phyloP scores from a whole-genome alignment of 2,113 vertebrate genomes.

The Chionomys nivalis region DNA sequence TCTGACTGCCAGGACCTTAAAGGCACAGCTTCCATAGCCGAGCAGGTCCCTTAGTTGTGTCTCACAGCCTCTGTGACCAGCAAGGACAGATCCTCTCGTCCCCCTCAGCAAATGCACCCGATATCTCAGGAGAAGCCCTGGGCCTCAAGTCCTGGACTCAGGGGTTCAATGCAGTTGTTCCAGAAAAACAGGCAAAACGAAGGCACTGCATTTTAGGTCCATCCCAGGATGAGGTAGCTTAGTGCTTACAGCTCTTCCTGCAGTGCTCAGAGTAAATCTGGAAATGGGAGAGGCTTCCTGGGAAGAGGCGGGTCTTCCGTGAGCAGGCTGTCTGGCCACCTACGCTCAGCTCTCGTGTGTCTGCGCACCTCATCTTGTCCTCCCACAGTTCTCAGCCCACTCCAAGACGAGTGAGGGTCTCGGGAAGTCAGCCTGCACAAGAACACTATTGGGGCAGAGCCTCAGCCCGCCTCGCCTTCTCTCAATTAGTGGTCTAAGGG shows the following conservation, averaged over 20 bases:
- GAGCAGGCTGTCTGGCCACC: neutral
- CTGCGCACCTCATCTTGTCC: neutral
- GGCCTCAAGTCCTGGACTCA: neutral
- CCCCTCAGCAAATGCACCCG: neutral
- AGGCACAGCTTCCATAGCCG: no score
- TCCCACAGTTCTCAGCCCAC: neutral
- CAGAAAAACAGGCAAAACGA: neutral
- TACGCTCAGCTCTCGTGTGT: accelerated
- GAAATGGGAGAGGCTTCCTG: neutral
- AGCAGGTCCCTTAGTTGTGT: accelerated
- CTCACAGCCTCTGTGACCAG: neutral
- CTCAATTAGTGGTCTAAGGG: accelerated
- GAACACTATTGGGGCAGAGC: neutral
- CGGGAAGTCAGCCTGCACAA: neutral
- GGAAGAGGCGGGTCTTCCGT: accelerated
- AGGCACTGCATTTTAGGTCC: no score
- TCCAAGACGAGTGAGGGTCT: neutral
- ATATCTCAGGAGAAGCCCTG: neutral
- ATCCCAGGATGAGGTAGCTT: neutral
- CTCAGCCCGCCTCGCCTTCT: accelerated
- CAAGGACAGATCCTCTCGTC: neutral
- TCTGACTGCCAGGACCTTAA: neutral
- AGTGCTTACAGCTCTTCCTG: neutral
- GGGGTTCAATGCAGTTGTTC: neutral
- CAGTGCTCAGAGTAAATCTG: neutral